Base-by-base conservation (phyloP, 2,888 invertebrate species). In the Monochamus alternatus region DNA sequence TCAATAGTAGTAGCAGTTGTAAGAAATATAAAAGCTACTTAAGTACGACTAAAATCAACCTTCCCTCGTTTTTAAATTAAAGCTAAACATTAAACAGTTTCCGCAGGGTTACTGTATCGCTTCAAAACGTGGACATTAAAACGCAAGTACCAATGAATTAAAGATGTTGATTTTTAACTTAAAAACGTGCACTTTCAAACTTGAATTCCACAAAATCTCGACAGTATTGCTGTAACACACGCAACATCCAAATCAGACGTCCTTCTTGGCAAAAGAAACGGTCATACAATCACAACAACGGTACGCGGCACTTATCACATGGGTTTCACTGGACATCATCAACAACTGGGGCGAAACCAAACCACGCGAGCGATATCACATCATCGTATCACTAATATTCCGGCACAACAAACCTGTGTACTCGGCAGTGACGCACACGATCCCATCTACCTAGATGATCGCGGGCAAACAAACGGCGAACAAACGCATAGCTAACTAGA, bases 401-500 rank as follows among this genome's bases (percentile, higher is more conserved):
- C 60, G 44, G 47, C 69, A 69, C 44, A 60, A 60, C 60, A 43
- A 69, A 60, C 69, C 60, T 60, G 69, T 69, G 69, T 69, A 69
- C 69, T 62, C 55, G 47, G 60, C 60, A 69, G 69, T 69, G 69
- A 69, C 69, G 69, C 69, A 69, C 69, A 47, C 32, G 10, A 9
- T 38, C 38, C 67, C 32, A 38, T 38, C 38, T 55, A 69, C 60
- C 69, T 69, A 69, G 69, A 69, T 60, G 47, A 47, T 60, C 47
- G 60, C 59, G 60, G 44, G 55, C 14, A 55, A 55, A 55, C 14
- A 55, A 55, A 55, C 55, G 55, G 44, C 60, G 76, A 72, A 78
- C 76, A 72, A 78, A 76, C 76, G 78, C 69, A 77, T 67, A 74
- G 75, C 69, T 70, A 74, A 77, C 77, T 74, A 75, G 79, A 79